These are phyloP conservation scores for Eilema caniola DNA, from an alignment of 2,888 invertebrate species.

Conservation along the genomic window DNA sequence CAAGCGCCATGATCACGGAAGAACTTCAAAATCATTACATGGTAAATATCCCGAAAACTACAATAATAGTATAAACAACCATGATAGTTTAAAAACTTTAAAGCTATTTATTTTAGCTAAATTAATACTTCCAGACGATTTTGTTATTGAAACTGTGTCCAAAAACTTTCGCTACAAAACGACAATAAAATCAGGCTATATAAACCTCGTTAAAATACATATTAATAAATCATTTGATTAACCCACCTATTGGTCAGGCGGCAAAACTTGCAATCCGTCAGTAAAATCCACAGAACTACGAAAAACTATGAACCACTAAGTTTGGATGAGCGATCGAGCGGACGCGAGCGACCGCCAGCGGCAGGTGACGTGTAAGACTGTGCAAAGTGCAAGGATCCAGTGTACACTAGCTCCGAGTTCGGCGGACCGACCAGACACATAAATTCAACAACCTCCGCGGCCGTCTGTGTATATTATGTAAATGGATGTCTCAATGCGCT, in stretches of 20 bases:
- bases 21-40: no score
- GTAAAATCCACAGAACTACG: conserved; percentile 49
- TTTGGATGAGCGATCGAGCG: conserved; percentile 48
- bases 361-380: conserved; percentile 41
- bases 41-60: no score
- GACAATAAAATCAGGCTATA: no score
- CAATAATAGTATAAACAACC: no score
- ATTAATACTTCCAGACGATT: no score
- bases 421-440: conserved; percentile 56
- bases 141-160: no score
- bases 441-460: conserved; percentile 57
- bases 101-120: no score
- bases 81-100: no score
- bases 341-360: conserved; percentile 33
- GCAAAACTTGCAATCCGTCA: conserved; percentile 45
- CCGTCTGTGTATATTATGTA: conserved; percentile 46
- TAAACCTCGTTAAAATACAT: not conserved
- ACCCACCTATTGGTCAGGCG: conserved; percentile 43
- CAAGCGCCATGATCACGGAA: no score
- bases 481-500: conserved; percentile 42
- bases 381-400: conserved; percentile 47
- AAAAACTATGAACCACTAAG: conserved; percentile 39
- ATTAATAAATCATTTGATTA: not conserved
- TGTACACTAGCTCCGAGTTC: conserved; percentile 20
- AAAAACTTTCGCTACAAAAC: no score